Percentiles rank a stretch among this genome's conserved stretches.
phyloP scores from a whole-genome alignment of 2,797 vertebrate species.

The Acipenser transmontanus region DNA sequence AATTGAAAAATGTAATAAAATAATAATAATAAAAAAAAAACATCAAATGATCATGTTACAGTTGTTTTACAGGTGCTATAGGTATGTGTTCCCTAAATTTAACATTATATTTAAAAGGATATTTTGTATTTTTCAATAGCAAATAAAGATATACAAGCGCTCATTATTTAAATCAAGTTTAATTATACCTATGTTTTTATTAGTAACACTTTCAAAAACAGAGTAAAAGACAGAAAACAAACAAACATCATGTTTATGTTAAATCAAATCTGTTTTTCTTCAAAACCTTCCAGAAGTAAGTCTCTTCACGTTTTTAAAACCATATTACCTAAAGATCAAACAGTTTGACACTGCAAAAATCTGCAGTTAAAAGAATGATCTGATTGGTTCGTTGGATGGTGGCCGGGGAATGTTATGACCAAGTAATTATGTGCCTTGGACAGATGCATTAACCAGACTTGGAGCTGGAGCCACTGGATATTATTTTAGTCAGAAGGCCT shows the following conservation, averaged over 20 bases:
- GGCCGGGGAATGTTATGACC: slow-evolving; percentile 79
- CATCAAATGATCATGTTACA: too few relatives aligned
- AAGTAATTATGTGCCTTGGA: slow-evolving; percentile 79
- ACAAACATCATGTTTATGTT: slow-evolving; percentile 9
- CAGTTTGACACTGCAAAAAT: slow-evolving; percentile 74
- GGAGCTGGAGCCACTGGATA: slow-evolving; percentile 81
- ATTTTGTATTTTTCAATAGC: too few relatives aligned
- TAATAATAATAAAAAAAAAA: too few relatives aligned
- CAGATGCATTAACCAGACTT: slow-evolving; percentile 89
- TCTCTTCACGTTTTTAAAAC: slow-evolving; percentile 47
- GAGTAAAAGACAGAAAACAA: not conserved
- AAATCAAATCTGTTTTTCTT: not conserved
- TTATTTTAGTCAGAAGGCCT: slow-evolving; percentile 77
- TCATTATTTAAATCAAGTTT: not conserved
- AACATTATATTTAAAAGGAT: too few relatives aligned
- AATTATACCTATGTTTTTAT: not conserved
- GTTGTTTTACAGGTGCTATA: too few relatives aligned
- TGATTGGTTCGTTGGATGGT: slow-evolving; percentile 74
- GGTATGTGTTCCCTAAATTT: too few relatives aligned
- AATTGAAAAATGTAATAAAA: too few relatives aligned
- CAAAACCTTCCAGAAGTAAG: slow-evolving; percentile 2
- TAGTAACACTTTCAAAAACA: not conserved
- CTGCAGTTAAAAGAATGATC: slow-evolving; percentile 61
- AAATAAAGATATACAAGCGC: too few relatives aligned
- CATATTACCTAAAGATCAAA: slow-evolving; percentile 76